These are phyloP conservation scores for Mesoclemmys tuberculata DNA, from an alignment of 2,113 vertebrate genomes.

Conservation along the genomic window DNA sequence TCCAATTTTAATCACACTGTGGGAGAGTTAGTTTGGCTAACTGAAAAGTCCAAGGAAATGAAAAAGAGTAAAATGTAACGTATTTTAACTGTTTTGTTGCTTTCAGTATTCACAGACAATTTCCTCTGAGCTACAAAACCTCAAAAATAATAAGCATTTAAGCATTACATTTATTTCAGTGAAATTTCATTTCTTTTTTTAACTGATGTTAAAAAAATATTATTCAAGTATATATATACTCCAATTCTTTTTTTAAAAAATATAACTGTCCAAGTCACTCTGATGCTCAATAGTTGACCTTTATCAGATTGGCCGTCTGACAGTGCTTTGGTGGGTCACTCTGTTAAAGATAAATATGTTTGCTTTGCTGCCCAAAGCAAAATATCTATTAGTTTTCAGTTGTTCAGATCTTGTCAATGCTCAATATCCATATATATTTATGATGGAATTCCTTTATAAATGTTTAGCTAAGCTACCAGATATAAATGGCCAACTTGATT, in stretches of 20 bases:
- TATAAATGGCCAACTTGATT: neutral
- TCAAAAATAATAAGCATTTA: neutral
- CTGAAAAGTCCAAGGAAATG: neutral
- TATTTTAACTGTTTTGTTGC: slow-evolving; percentile 1
- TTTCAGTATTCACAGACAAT: neutral
- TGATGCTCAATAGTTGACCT: slow-evolving; percentile 71
- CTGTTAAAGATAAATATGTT: slow-evolving; percentile 65
- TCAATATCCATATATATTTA: slow-evolving; percentile 7
- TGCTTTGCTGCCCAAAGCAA: slow-evolving; percentile 46
- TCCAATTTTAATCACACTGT: neutral
- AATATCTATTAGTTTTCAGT: slow-evolving; percentile 25
- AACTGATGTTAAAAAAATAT: neutral
- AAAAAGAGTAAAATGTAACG: neutral
- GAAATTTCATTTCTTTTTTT: neutral
- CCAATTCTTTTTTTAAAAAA: slow-evolving; percentile 9
- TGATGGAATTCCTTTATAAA: neutral
- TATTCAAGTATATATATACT: neutral
- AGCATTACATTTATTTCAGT: neutral
- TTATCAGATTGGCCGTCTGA: slow-evolving; percentile 79
- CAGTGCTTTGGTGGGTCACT: slow-evolving; percentile 53
- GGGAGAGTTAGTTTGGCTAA: neutral
- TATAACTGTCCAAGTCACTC: neutral
- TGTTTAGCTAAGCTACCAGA: slow-evolving; percentile 32
- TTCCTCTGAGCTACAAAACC: neutral
- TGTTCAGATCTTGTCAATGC: neutral